Percentiles rank a stretch among this genome's conserved stretches.
These are phyloP conservation scores for Okamejei kenojei DNA, from an alignment of 2,797 vertebrate genomes.

Conservation along the genomic window DNA sequence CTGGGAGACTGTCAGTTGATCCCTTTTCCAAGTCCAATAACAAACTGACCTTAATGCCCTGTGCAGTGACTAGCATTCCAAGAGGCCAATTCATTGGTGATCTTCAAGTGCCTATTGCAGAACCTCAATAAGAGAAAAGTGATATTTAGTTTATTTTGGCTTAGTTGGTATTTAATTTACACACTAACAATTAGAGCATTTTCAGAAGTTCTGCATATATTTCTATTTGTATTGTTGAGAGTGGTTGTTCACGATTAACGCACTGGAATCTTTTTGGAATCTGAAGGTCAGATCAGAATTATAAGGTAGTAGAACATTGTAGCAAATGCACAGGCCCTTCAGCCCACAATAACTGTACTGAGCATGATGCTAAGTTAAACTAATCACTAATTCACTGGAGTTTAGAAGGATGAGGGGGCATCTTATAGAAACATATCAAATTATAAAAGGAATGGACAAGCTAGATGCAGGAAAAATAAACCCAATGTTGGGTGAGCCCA, in stretches of 20 bases:
- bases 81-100: slow-evolving; percentile 40
- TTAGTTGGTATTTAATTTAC: slow-evolving; percentile 49
- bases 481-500: no score
- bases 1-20: slow-evolving; percentile 17
- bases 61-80: slow-evolving; percentile 40
- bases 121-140: slow-evolving; percentile 37
- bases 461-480: no score
- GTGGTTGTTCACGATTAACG: neutral
- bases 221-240: neutral
- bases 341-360: no score
- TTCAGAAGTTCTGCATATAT: slow-evolving; percentile 34
- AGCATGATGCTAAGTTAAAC: no score
- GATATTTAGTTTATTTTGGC: slow-evolving; percentile 45
- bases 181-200: slow-evolving; percentile 46
- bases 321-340: no score
- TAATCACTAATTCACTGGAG: no score
- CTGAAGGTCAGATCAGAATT: neutral
- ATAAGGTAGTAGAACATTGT: neutral
- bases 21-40: slow-evolving; percentile 41
- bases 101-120: slow-evolving; percentile 41
- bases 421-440: no score
- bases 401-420: no score
- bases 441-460: no score
- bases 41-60: slow-evolving; percentile 31
- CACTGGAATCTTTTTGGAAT: neutral